Evolutionary conservation across 1,140 invertebrate species (phyloP), one percentile per base, ranked within the genome.

Genomic region (Hylaeus anthracinus): DNA sequence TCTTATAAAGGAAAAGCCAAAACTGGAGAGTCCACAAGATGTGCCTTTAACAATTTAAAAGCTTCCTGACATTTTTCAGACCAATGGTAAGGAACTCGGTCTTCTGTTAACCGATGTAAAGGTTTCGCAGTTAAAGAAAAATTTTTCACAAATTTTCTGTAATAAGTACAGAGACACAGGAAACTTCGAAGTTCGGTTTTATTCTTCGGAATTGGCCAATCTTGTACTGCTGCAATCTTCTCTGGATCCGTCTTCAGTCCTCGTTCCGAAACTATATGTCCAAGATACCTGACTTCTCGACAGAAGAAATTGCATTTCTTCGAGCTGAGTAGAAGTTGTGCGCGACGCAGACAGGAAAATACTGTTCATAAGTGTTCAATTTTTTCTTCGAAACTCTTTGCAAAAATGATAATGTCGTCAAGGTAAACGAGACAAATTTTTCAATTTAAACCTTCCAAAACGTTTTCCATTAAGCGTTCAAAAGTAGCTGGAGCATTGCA

Each of bases 401-500:
- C 53, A 10, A 41, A 75, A 26, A 75, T 65, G 3, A 75, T 71
- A 5, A 71, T 12, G 39, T 71, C 55, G 8, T 71, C 69, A 0
- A 71, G 53, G 12, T 71, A 71, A 0, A 71, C 69, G 2, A 71
- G 37, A 26, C 67, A 69, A 3, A 51, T 67, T 10, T 67, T 67
- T 48, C 66, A 67, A 4, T 37, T 67, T 6, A 67, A 51, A 4
- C 6, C 66, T 9, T 1, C 2, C 6, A 77, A 26, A 12, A 77
- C 58, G 4, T 5, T 69, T 14, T 70, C 70, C 79, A 90, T 86
- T 0, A 86, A 39, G 15, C 78, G n/a, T 26, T 84, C 64, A 45
- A 90, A 89, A 8, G 81, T 89, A 1, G 75, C 70, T 9, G 79
- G 83, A n/a, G 85, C 87, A 43, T 88, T 89, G 10, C 74, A 84